These are phyloP conservation scores for Aurelia aurita DNA, from an alignment of 30 jellyfish, hydroid and myxozoan genomes.

Conservation along the genomic window DNA sequence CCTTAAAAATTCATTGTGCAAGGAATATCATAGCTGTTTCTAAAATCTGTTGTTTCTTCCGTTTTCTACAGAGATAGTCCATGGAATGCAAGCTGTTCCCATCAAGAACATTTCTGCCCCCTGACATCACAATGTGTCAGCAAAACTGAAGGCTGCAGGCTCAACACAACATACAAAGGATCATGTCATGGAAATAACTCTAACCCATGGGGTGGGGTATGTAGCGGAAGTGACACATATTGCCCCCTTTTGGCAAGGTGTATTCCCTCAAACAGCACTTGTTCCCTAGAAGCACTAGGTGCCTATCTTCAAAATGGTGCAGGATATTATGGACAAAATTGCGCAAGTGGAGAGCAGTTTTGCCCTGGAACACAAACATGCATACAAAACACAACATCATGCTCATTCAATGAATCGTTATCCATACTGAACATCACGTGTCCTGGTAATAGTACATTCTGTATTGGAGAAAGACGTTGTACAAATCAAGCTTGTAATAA, in stretches of 20 bases:
- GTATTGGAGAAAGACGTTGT: conserved; percentile 32
- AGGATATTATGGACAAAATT: conserved; percentile 13
- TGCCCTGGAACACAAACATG: conserved; percentile 63
- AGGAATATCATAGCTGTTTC: too few species aligned
- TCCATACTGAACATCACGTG: conserved; percentile 36
- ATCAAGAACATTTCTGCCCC: conserved; percentile 32
- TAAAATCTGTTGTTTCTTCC: too few species aligned
- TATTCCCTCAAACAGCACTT: conserved; percentile 14
- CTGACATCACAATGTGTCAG: conserved; percentile 44
- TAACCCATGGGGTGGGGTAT: conserved; percentile 46
- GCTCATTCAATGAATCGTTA: conserved; percentile 25
- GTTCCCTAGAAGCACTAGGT: conserved; percentile 16
- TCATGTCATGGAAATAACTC: conserved; percentile 3
- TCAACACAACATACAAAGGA: conserved; percentile 42
- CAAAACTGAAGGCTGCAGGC: conserved; percentile 12
- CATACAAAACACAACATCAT: conserved; percentile 15
- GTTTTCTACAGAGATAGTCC: conserved; percentile 16
- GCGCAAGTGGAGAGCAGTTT: conserved; percentile 5
- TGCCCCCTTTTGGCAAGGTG: conserved; percentile 55
- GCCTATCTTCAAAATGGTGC: conserved; percentile 19
- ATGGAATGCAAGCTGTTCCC: conserved; percentile 49
- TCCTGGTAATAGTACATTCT: conserved; percentile 3
- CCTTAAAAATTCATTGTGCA: too few species aligned
- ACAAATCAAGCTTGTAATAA: conserved; percentile 12
- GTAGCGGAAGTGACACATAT: conserved; percentile 4